phyloP scores from a whole-genome alignment of 2,113 vertebrate species.

The Setophaga kirtlandii region DNA sequence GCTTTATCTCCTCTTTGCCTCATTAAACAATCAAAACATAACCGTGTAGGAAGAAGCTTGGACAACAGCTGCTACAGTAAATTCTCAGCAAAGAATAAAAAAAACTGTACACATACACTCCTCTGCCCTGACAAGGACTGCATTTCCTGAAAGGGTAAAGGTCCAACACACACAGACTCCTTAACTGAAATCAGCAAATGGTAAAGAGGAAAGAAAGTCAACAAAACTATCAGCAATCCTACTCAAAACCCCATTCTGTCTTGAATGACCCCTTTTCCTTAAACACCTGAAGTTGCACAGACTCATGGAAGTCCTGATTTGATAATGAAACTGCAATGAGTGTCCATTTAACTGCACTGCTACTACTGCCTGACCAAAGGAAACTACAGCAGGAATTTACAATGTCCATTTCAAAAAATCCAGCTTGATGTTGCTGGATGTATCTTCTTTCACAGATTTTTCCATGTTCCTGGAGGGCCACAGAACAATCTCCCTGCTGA shows the following conservation, averaged over 20 bases:
- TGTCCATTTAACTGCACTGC: background rate
- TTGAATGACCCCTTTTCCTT: background rate
- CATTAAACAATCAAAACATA: slow-evolving; percentile 66
- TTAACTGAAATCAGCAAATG: background rate
- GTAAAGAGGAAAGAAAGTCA: background rate
- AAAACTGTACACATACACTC: background rate
- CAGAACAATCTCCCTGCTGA: background rate
- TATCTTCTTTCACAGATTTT: background rate
- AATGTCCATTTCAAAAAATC: background rate
- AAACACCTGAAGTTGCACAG: background rate
- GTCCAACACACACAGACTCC: background rate
- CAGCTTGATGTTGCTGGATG: background rate
- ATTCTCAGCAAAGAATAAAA: background rate
- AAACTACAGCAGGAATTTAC: background rate
- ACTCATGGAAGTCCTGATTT: background rate
- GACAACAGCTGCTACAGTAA: slow-evolving; percentile 38
- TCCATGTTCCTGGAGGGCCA: background rate
- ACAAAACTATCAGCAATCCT: background rate
- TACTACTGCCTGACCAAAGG: background rate
- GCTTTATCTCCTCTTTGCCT: slow-evolving; percentile 61
- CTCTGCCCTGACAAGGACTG: background rate
- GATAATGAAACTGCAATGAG: background rate
- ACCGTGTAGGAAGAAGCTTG: slow-evolving; percentile 34
- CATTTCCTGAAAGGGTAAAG: background rate
- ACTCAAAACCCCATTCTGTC: background rate